Evolutionary conservation across 2,113 vertebrate species (phyloP).

Genomic region (Alaudala cheleensis): DNA sequence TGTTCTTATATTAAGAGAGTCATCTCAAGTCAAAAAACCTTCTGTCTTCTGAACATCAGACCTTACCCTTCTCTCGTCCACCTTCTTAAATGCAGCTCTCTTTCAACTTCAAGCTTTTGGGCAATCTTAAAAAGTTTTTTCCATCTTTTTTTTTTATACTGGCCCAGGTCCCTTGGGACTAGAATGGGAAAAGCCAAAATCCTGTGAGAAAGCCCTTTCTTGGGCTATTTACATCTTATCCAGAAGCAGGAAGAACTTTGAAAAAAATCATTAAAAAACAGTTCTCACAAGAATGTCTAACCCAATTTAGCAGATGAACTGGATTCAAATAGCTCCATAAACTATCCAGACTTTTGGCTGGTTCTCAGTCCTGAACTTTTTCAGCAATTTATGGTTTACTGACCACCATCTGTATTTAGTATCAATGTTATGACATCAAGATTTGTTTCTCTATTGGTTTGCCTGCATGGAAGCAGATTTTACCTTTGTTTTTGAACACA

Average conservation of each 20-base stretch:
- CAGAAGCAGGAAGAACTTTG: slow-evolving; percentile 17
- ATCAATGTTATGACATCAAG: not conserved
- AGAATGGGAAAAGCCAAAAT: not conserved
- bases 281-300: slow-evolving; percentile 27
- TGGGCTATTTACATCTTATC: slow-evolving; percentile 40
- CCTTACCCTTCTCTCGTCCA: not conserved
- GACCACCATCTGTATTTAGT: not conserved
- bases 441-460: not conserved
- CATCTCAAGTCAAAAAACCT: not conserved
- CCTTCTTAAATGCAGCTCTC: not conserved
- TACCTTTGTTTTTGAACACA: not conserved
- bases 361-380: not conserved
- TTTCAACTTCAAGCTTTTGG: not conserved
- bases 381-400: not conserved
- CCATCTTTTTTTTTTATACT: slow-evolving; percentile 17
- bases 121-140: not conserved
- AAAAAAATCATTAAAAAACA: not conserved
- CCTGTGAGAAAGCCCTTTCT: slow-evolving; percentile 35
- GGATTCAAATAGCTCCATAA: not conserved
- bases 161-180: not conserved
- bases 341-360: not conserved
- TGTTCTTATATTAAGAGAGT: not conserved
- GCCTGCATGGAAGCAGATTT: not conserved
- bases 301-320: not conserved
- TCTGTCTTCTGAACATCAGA: not conserved